Evolutionary conservation across 2,888 invertebrate genomes (phyloP).

Genomic region (Drosophila incognita): DNA sequence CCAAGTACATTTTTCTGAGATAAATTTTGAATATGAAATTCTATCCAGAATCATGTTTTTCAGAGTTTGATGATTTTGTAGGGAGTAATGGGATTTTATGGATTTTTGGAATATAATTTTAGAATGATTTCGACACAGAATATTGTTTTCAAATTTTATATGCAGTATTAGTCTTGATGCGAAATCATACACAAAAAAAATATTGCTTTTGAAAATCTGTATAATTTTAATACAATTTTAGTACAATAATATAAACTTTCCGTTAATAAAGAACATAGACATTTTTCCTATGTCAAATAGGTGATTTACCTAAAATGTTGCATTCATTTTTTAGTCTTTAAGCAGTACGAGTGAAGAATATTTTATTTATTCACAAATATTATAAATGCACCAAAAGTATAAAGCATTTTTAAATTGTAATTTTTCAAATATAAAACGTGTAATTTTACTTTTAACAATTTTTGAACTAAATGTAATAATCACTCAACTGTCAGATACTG

Average conservation of each 20-base stretch:
- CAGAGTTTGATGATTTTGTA: too few relatives aligned
- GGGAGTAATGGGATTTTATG: not conserved
- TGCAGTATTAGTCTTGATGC: not conserved
- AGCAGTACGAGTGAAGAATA: not conserved
- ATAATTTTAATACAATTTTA: slow-evolving; percentile 24
- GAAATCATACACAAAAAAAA: not conserved
- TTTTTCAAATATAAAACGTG: not conserved
- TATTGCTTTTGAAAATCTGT: not conserved
- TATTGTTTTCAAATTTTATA: not conserved
- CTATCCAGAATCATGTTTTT: too few relatives aligned
- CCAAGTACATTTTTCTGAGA: too few relatives aligned
- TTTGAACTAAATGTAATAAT: too few relatives aligned
- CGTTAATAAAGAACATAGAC: slow-evolving; percentile 55
- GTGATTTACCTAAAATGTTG: not conserved
- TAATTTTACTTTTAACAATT: not conserved
- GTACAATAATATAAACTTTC: slow-evolving; percentile 41
- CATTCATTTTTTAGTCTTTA: not conserved
- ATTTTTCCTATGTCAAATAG: slow-evolving; percentile 34
- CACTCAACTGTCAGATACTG: not conserved
- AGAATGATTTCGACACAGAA: not conserved
- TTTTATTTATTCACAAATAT: not conserved
- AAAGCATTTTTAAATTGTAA: not conserved
- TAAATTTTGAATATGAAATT: too few relatives aligned
- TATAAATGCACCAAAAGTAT: not conserved
- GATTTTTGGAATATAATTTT: not conserved